Percentiles rank a stretch among this genome's conserved stretches.
Evolutionary conservation across 2,797 vertebrate species (phyloP).

Genomic region (Halcyon smyrnensis): DNA sequence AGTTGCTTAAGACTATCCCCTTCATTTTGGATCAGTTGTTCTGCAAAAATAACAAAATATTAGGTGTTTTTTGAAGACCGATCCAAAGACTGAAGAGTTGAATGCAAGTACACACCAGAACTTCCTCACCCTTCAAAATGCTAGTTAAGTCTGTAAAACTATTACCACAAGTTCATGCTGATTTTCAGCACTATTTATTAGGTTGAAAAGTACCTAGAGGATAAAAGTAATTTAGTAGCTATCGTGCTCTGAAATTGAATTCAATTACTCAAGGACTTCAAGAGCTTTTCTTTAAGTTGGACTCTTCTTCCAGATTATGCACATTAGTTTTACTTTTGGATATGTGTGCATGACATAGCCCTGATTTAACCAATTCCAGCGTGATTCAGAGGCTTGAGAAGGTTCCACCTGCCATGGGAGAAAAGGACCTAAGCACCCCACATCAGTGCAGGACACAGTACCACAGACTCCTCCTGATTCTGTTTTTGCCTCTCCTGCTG

Average conservation of each 20-base stretch:
- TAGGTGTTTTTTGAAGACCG: not conserved
- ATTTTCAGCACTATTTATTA: not conserved
- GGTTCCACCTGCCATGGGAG: not conserved
- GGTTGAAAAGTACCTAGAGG: not conserved
- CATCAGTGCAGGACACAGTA: not conserved
- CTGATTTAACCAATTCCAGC: not conserved
- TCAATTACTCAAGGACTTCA: not conserved
- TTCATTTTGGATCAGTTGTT: not conserved
- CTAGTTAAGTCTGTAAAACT: not conserved
- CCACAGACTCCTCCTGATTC: not conserved
- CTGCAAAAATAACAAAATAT: not conserved
- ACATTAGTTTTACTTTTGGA: not conserved
- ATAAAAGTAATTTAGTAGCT: not conserved
- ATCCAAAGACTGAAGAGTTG: not conserved
- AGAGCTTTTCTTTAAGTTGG: not conserved
- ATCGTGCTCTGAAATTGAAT: not conserved
- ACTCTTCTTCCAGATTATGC: not conserved
- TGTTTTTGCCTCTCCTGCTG: not conserved
- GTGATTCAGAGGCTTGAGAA: not conserved
- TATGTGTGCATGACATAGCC: fast-evolving
- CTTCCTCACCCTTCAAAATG: not conserved
- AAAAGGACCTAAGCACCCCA: not conserved
- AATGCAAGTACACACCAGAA: not conserved
- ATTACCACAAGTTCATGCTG: not conserved
- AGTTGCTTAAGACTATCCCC: not conserved